phyloP scores from a whole-genome alignment of 2,888 invertebrate species.

The Hypolimnas misippus region DNA sequence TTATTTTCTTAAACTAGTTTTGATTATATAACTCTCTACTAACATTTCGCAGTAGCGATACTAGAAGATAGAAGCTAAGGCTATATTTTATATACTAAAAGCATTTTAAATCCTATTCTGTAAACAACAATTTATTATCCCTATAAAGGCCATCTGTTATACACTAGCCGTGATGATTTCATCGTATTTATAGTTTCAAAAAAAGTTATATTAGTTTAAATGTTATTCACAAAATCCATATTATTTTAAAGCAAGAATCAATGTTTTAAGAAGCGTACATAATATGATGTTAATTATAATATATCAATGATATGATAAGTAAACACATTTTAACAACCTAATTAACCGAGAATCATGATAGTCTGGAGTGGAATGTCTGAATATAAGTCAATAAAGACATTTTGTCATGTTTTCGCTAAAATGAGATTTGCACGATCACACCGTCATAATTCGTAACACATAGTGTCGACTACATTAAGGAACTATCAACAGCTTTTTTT shows the following conservation, averaged over 20 bases:
- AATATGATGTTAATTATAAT: neutral
- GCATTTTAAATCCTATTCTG: neutral
- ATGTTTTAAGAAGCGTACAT: neutral
- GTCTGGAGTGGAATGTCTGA: neutral
- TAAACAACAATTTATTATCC: constrained; percentile 49
- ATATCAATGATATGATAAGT: constrained; percentile 3
- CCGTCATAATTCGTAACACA: neutral
- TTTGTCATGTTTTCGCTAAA: neutral
- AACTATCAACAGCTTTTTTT: constrained; percentile 12
- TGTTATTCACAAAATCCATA: neutral
- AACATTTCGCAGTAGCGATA: constrained; percentile 17
- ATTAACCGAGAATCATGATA: too few species aligned
- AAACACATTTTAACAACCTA: too few species aligned
- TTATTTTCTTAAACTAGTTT: constrained; percentile 8
- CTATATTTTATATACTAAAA: constrained; percentile 6
- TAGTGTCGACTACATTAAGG: neutral
- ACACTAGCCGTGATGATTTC: neutral
- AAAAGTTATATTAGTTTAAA: neutral
- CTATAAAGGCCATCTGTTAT: constrained; percentile 53
- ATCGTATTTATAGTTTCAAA: neutral
- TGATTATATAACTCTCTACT: constrained; percentile 10
- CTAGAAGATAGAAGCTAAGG: constrained; percentile 18
- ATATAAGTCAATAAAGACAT: neutral
- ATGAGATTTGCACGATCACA: neutral
- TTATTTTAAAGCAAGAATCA: neutral